Evolutionary conservation across 2,113 vertebrate species (phyloP).

Genomic region (Myotis brandtii): DNA sequence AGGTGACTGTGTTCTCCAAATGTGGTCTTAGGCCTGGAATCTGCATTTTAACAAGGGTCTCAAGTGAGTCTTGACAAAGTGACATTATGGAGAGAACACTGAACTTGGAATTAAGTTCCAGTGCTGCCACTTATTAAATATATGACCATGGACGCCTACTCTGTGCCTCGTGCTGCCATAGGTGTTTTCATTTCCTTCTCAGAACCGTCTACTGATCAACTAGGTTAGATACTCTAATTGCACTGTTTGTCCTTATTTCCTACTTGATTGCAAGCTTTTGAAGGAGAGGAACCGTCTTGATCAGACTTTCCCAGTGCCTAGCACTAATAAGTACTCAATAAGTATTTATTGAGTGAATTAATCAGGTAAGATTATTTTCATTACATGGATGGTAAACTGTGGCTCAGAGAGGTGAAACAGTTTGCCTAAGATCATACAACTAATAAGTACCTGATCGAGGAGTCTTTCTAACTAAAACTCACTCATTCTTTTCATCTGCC

Average conservation of each 20-base stretch:
- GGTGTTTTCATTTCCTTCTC: neutral
- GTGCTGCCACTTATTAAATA: neutral
- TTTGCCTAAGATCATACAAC: neutral
- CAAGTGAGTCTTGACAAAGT: neutral
- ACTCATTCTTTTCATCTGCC: neutral
- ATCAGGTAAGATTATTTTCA: neutral
- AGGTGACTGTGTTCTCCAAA: constrained; percentile 6
- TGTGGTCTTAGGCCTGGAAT: constrained; percentile 19
- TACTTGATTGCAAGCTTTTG: neutral
- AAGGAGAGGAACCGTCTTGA: neutral
- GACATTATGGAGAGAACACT: neutral
- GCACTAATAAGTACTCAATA: neutral
- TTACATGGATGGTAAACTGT: neutral
- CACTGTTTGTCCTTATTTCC: neutral
- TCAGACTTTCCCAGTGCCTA: neutral
- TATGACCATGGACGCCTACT: neutral
- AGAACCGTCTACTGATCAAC: neutral
- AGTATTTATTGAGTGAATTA: neutral
- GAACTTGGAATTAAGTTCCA: neutral
- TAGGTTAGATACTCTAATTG: neutral
- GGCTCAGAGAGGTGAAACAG: neutral
- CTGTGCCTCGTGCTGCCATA: neutral
- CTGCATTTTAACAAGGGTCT: constrained; percentile 44
- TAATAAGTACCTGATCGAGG: neutral
- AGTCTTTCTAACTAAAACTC: neutral